Evolutionary conservation across 2,113 vertebrate species (phyloP).

Genomic region (Anarhynchus alexandrinus): DNA sequence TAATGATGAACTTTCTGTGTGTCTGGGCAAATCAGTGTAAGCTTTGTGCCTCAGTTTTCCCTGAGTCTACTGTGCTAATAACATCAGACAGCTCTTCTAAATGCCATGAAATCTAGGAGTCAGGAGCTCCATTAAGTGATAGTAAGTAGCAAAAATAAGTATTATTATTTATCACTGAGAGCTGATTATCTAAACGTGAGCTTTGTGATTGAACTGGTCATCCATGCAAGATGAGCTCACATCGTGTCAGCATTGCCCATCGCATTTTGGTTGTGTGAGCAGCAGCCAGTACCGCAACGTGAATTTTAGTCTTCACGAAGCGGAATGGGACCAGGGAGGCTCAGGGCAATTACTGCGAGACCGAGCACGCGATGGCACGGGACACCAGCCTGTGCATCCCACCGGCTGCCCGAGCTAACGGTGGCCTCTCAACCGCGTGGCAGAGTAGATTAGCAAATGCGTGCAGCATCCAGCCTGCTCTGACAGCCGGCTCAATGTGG

Average conservation of each 20-base stretch:
- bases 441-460: not conserved
- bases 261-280: rapidly evolving
- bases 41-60: slow-evolving; percentile 29
- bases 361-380: rapidly evolving
- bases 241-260: not conserved
- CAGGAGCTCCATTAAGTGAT: not conserved
- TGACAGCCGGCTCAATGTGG: not conserved
- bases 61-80: not conserved
- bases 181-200: not conserved
- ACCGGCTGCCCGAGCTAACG: not conserved
- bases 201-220: not conserved
- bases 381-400: not conserved
- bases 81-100: slow-evolving; percentile 12
- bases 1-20: slow-evolving; percentile 9
- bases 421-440: not conserved
- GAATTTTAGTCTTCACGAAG: not conserved
- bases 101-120: not conserved
- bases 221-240: not conserved
- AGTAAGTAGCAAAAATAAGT: not conserved
- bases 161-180: not conserved
- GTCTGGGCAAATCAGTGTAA: slow-evolving; percentile 47
- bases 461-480: not conserved
- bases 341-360: not conserved
- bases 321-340: not conserved
- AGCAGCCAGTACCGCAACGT: rapidly evolving